Percentiles rank a stretch among this genome's conserved stretches.
These are phyloP conservation scores for Peromyscus californicus DNA, from an alignment of 2,113 vertebrate species.

Conservation along the genomic window DNA sequence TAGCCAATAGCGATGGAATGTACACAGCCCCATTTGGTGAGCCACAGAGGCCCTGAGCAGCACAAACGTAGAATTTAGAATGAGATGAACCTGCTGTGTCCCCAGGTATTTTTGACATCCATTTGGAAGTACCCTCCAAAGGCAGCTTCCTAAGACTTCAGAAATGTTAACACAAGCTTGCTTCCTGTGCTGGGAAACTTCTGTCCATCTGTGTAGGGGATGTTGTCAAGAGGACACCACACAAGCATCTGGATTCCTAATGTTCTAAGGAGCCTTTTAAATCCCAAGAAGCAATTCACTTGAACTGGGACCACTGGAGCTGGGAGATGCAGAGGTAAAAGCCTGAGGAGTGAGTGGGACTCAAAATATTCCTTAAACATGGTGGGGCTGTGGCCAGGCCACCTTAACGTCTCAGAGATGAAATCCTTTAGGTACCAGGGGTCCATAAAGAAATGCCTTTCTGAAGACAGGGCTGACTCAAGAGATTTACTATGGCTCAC, in stretches of 20 bases:
- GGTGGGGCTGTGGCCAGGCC: background rate
- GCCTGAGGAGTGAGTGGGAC: background rate
- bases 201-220: background rate
- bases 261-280: background rate
- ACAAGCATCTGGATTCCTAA: background rate
- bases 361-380: background rate
- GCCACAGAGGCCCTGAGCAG: background rate
- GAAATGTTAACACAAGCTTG: slow-evolving; percentile 21
- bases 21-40: background rate
- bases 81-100: background rate
- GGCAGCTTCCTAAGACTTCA: background rate
- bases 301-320: background rate
- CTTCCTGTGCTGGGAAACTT: slow-evolving; percentile 19
- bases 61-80: fast-evolving
- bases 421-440: background rate
- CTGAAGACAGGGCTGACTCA: slow-evolving; percentile 17
- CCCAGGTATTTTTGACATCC: background rate
- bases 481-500: slow-evolving; percentile 57
- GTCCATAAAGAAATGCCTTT: slow-evolving; percentile 7
- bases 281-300: slow-evolving; percentile 1
- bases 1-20: no score
- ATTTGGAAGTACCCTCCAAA: background rate
- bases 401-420: background rate
- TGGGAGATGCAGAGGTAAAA: background rate
- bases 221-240: background rate